These are phyloP conservation scores for Crotalus horridus DNA, from an alignment of 2,113 vertebrate genomes.

Conservation along the genomic window DNA sequence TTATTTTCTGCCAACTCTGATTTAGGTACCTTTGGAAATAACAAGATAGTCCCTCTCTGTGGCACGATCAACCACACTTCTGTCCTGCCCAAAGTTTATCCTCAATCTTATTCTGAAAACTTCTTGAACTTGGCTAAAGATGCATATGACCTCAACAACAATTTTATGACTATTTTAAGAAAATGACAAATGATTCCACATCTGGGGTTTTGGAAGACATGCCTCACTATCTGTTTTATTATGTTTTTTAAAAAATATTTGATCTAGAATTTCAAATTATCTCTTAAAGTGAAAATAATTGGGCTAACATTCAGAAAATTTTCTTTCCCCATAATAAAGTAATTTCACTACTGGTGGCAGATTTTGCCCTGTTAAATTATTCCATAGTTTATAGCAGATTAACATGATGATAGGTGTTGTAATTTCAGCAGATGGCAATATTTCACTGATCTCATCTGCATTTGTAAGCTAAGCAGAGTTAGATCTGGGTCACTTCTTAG, in stretches of 20 bases:
- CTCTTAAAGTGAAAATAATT: neutral
- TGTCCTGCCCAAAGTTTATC: neutral
- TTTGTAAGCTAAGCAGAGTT: neutral
- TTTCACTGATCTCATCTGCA: neutral
- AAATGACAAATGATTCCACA: neutral
- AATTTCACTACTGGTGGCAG: neutral
- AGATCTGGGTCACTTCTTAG: neutral
- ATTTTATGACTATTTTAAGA: neutral
- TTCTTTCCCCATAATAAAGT: neutral
- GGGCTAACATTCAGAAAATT: neutral
- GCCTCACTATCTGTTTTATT: neutral
- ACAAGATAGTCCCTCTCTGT: neutral
- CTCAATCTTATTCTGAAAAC: neutral
- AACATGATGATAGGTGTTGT: neutral
- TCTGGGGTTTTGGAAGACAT: too few species aligned
- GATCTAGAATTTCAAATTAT: neutral
- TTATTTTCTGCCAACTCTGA: neutral
- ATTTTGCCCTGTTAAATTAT: neutral
- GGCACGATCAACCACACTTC: too few species aligned
- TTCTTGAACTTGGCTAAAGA: neutral
- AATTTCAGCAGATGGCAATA: neutral
- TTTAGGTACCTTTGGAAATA: neutral
- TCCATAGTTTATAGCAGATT: neutral
- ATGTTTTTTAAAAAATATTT: neutral
- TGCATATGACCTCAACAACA: neutral